These are phyloP conservation scores for Sturnira hondurensis DNA, from an alignment of 2,113 vertebrate genomes.

Conservation along the genomic window DNA sequence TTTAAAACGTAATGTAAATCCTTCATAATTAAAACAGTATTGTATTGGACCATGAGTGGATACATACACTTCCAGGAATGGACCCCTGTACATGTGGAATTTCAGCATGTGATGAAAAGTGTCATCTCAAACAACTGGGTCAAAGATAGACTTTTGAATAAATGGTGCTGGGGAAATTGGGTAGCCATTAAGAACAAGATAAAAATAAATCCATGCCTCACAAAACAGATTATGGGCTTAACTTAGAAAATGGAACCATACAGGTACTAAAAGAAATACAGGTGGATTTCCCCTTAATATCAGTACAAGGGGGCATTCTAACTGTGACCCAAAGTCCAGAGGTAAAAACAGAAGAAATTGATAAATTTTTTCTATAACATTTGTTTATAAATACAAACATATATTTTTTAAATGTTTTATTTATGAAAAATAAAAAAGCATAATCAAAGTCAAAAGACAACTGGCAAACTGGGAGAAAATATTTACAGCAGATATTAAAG, in stretches of 20 bases:
- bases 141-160: not conserved
- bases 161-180: not conserved
- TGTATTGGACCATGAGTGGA: not conserved
- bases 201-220: not conserved
- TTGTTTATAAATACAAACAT: not conserved
- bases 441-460: not conserved
- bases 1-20: not conserved
- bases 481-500: not conserved
- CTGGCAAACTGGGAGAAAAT: not conserved
- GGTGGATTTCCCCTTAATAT: not conserved
- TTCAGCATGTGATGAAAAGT: not conserved
- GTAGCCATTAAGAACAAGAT: not conserved
- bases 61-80: not conserved
- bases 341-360: not conserved
- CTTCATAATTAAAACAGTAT: not conserved
- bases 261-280: not conserved
- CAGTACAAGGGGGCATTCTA: not conserved
- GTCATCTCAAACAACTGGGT: not conserved
- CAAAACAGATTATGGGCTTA: not conserved
- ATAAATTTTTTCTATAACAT: not conserved
- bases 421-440: not conserved
- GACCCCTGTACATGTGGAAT: not conserved
- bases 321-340: not conserved
- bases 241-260: not conserved
- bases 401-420: not conserved